Evolutionary conservation across 2,797 vertebrate species (phyloP).

Genomic region (Staurois parvus): DNA sequence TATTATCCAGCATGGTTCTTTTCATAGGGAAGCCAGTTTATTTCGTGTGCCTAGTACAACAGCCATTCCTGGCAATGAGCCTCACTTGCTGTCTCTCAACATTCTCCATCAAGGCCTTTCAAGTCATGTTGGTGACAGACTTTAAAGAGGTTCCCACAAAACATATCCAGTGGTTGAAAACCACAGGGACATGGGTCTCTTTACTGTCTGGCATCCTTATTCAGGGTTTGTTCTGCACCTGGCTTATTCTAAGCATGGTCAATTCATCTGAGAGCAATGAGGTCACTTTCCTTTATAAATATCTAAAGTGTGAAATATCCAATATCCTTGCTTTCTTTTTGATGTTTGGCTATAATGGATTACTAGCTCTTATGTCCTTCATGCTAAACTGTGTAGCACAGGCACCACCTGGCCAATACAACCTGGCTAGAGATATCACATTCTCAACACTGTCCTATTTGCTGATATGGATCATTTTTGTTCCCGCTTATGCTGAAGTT

Average conservation of each 20-base stretch:
- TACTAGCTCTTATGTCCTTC: constrained; percentile 81
- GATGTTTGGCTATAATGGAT: constrained; percentile 76
- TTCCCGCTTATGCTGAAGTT: constrained; percentile 36
- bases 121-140: constrained; percentile 61
- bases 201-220: constrained; percentile 24
- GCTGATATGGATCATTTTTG: constrained; percentile 65
- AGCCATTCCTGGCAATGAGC: constrained; percentile 68
- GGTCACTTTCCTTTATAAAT: constrained; percentile 44
- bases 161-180: constrained; percentile 37
- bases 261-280: background rate
- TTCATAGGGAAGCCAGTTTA: constrained; percentile 79
- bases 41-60: constrained; percentile 76
- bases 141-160: constrained; percentile 40
- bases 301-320: constrained; percentile 68
- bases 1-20: constrained; percentile 78
- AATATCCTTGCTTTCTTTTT: constrained; percentile 78
- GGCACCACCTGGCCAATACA: constrained; percentile 78
- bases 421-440: constrained; percentile 85
- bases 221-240: constrained; percentile 39
- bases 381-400: constrained; percentile 90
- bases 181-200: constrained; percentile 41
- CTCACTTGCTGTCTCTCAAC: constrained; percentile 83
- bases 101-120: constrained; percentile 73
- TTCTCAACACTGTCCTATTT: constrained; percentile 83
- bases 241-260: constrained; percentile 20